phyloP scores from a whole-genome alignment of 2,888 invertebrate species.

The Neoaliturus tenellus region DNA sequence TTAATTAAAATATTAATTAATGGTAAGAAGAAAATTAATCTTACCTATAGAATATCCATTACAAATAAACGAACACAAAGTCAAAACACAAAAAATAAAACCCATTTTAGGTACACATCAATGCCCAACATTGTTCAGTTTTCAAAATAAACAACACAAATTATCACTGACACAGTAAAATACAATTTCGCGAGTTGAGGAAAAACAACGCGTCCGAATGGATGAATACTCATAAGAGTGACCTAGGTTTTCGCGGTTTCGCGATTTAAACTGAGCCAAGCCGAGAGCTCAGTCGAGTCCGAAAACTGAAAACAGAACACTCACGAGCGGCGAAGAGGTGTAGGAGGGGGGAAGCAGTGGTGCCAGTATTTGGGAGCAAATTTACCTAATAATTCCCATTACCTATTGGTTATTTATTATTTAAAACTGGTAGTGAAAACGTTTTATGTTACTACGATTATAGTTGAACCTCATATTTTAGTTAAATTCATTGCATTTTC shows the following conservation, averaged over 20 bases:
- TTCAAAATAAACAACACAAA: background rate
- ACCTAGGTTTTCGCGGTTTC: background rate
- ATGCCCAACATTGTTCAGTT: background rate
- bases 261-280: background rate
- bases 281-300: background rate
- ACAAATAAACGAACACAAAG: background rate
- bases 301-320: background rate
- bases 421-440: too few relatives aligned
- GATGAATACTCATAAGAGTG: background rate
- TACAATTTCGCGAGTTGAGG: background rate
- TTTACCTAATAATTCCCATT: background rate
- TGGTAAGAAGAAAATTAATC: too few relatives aligned
- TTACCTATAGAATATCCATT: background rate
- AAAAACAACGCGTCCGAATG: too few relatives aligned
- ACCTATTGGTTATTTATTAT: too few relatives aligned
- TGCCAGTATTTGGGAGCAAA: background rate
- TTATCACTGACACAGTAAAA: too few relatives aligned
- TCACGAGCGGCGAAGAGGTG: background rate
- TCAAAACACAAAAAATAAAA: background rate
- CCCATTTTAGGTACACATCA: background rate
- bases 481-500: too few relatives aligned
- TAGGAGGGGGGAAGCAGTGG: background rate
- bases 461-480: too few relatives aligned
- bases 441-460: too few relatives aligned
- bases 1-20: too few relatives aligned